A percentile compares a stretch with the other conserved stretches of the same genome.
Evolutionary conservation across 2,888 invertebrate species (phyloP).

Genomic region (Pandemis corylana): DNA sequence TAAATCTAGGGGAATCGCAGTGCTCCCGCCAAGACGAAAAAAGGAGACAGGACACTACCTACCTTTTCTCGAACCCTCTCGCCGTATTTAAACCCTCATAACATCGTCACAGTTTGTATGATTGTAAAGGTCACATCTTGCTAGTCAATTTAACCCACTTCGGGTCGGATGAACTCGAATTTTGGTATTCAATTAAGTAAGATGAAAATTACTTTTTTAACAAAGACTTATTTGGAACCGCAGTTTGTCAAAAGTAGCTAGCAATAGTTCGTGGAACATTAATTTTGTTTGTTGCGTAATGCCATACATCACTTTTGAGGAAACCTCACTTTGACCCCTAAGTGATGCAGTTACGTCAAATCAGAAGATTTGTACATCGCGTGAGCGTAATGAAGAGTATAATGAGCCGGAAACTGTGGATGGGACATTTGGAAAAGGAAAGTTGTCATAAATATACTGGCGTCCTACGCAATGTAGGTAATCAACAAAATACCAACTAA

Average conservation of each 20-base stretch:
- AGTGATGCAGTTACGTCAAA: conserved; percentile 25
- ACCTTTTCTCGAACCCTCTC: no score
- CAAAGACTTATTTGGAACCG: not conserved
- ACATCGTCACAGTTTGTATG: no score
- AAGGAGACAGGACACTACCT: no score
- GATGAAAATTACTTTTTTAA: not conserved
- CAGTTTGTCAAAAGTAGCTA: conserved; percentile 1
- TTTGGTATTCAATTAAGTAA: no score
- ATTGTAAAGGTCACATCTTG: no score
- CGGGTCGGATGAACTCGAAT: no score
- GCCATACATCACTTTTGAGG: conserved; percentile 38
- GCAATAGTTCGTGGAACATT: conserved; percentile 19
- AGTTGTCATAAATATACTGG: conserved; percentile 35
- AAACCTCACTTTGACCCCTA: conserved; percentile 38
- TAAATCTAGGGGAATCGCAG: no score
- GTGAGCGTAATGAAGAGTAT: conserved; percentile 36
- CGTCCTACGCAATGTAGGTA: conserved; percentile 30
- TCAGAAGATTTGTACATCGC: conserved; percentile 38
- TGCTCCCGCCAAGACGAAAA: no score
- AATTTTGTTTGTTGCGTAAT: conserved; percentile 18
- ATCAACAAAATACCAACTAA: conserved; percentile 11
- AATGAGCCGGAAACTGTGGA: conserved; percentile 40
- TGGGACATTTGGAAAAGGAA: conserved; percentile 41
- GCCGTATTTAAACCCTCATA: no score
- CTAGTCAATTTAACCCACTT: no score